Base-by-base conservation (phyloP, 1,140 invertebrate genomes). In the Eupristina koningsbergeri region DNA sequence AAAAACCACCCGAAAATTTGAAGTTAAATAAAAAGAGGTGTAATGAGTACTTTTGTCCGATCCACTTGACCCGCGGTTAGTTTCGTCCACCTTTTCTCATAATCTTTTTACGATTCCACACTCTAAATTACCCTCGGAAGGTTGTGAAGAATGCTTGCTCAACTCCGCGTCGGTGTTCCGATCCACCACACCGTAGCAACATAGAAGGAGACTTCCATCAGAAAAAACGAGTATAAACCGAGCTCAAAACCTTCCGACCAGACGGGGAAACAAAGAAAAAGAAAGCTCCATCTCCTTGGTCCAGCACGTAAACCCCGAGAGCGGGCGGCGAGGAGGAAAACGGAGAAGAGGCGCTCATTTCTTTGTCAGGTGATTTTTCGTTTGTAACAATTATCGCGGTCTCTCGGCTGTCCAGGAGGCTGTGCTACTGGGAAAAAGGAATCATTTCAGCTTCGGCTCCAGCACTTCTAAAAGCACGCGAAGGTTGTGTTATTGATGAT, bases 401-500 rank as follows among this genome's bases (percentile, higher is more conserved):
- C 69, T 58, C 80, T 61, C 50, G 50, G 22, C 50, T 63, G 74
- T 71, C 13, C 45, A 80, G 41, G 78, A 69, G 45, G 5, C 67
- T 34, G 73, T 29, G 26, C 0, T n/a, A n/a, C n/a, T 22, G 19
- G 53, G 76, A 67, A 79, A 79, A 77, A 41, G 34, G 41, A 45
- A 22, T 39, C 50, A 76, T 36, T 63, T 63, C 9, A 9, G 74
- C n/a, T 41, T n/a, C n/a, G n/a, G n/a, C n/a, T n/a, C n/a, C n/a
- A n/a, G n/a, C n/a, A n/a, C n/a, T n/a, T n/a, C n/a, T n/a, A n/a
- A n/a, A 9, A n/a, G 61, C 83, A 81, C 83, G 83, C 83, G 78
- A 80, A 47, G 77, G 41, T 76, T 73, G 58, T 84, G 83, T 75
- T 84, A 84, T 84, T 77, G 75, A 77, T 58, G 73, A 63, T 36